These are phyloP conservation scores for Pollenia amentaria DNA, from an alignment of 2,888 invertebrate species.

Conservation along the genomic window DNA sequence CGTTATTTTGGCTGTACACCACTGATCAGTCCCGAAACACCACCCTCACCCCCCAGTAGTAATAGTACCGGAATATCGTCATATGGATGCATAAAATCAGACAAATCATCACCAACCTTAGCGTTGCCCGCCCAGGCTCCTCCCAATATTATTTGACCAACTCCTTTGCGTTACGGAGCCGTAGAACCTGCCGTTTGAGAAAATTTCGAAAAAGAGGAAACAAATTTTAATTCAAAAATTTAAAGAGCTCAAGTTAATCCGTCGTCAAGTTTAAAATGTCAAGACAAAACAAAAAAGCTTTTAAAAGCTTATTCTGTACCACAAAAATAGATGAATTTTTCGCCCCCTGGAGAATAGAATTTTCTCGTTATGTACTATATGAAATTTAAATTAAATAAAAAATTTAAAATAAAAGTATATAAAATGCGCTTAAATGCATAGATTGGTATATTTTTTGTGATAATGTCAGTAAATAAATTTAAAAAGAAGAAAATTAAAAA, in stretches of 20 bases:
- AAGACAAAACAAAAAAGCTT: neutral
- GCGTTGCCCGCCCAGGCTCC: constrained; percentile 78
- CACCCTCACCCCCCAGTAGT: constrained; percentile 84
- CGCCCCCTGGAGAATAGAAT: neutral
- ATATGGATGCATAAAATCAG: constrained; percentile 83
- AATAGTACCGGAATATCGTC: constrained; percentile 81
- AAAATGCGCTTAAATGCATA: constrained; percentile 52
- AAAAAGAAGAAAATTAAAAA: constrained; percentile 35
- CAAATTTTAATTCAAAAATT: neutral
- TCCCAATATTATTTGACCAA: constrained; percentile 85
- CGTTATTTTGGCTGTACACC: constrained; percentile 83
- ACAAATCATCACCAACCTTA: constrained; percentile 83
- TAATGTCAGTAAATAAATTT: constrained; percentile 73
- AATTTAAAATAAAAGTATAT: constrained; percentile 24
- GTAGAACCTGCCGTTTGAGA: constrained; percentile 82
- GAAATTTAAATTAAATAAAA: constrained; percentile 40
- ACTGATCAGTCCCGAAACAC: constrained; percentile 83
- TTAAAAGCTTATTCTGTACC: constrained; percentile 6
- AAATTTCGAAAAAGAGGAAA: constrained; percentile 1
- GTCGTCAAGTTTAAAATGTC: constrained; percentile 12
- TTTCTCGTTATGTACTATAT: constrained; percentile 35
- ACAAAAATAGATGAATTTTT: constrained; percentile 35
- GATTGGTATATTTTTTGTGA: constrained; percentile 72
- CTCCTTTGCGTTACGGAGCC: constrained; percentile 84
- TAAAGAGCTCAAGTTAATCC: constrained; percentile 7